Base-by-base conservation (phyloP, 2,888 invertebrate species). In the Epinotia demarniana region DNA sequence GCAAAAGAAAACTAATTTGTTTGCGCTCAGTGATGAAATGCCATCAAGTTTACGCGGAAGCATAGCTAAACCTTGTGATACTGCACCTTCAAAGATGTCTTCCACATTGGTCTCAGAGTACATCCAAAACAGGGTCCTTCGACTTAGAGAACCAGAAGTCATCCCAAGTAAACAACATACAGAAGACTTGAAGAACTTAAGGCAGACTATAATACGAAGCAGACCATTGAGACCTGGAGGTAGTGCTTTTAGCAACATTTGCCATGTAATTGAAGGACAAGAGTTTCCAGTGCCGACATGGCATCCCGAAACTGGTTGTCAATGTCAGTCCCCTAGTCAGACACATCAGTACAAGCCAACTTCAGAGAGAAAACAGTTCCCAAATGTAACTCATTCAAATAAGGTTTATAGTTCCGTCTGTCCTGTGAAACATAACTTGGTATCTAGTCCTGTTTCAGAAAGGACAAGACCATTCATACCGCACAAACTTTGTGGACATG, bases 11-110 rank as follows among this genome's bases (percentile, higher is more conserved):
- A 75, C 84, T 3, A 89, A 94, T 79, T 81, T 94, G 62, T 94
- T 94, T 89, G 93, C 93, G 12, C 77, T 93, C 4, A 94, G 94
- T 79, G 89, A 90, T 73, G 93, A 93, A 82, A 94, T 94, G 93
- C 93, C 92, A 13, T 86, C 88, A 18, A 91, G 90, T 77, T 83
- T 94, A 76, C 83, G 90, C 23, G 90, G 90, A 18, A 87, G 87
- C 13, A 81, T 80, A 11, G 81, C 81, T 58, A 79, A 79, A 33
- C 74, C 81, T 33, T 85, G 82, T 74, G 84, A 86, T 49, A 81
- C 81, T 74, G 77, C 78, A 23, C 80, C 83, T 57, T 63, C 80
- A 0, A 89, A 86, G 79, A 84, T 91, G 12, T 89, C 93, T 1
- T 79, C 92, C 55, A 92, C 89, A 62, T 79, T 92, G 67, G 90